phyloP scores from a whole-genome alignment of 2,888 invertebrate genomes.

The Camptogramma bilineatum region DNA sequence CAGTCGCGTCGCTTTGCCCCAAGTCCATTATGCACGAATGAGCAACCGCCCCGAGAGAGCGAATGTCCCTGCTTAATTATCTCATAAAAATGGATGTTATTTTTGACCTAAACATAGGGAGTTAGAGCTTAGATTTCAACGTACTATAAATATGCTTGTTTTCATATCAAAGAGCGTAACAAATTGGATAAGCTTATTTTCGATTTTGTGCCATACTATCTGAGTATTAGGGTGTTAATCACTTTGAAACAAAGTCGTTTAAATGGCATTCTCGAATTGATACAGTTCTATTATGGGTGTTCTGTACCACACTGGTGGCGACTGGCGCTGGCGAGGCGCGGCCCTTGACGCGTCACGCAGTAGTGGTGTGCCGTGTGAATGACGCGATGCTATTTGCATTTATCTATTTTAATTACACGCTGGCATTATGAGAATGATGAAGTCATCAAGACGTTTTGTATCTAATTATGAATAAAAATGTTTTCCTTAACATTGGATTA shows the following conservation, averaged over 20 bases:
- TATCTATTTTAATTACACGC: conserved; percentile 64
- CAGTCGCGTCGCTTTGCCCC: conserved; percentile 71
- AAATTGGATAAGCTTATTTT: not conserved
- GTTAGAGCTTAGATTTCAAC: conserved; percentile 59
- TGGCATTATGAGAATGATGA: conserved; percentile 57
- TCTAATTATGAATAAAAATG: not conserved
- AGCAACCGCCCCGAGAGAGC: conserved; percentile 83
- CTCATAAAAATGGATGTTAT: conserved; percentile 30
- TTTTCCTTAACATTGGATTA: not conserved
- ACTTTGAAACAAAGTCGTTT: conserved; percentile 6
- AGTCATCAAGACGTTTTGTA: conserved; percentile 51
- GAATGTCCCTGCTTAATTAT: conserved; percentile 79
- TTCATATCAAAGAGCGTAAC: conserved; percentile 58
- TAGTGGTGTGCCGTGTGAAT: conserved; percentile 59
- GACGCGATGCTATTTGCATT: conserved; percentile 69
- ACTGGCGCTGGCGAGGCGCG: conserved; percentile 60
- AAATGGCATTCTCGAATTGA: conserved; percentile 29
- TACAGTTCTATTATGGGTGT: conserved; percentile 80
- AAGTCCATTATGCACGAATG: conserved; percentile 84
- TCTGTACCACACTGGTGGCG: conserved; percentile 42
- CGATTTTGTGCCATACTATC: conserved; percentile 8
- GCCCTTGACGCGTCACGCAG: conserved; percentile 58
- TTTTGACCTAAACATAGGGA: conserved; percentile 27
- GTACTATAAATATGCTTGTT: conserved; percentile 41
- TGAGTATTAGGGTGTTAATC: conserved; percentile 11